Base-by-base conservation (phyloP, 2,797 vertebrate species). In the Alfaro cultratus region DNA sequence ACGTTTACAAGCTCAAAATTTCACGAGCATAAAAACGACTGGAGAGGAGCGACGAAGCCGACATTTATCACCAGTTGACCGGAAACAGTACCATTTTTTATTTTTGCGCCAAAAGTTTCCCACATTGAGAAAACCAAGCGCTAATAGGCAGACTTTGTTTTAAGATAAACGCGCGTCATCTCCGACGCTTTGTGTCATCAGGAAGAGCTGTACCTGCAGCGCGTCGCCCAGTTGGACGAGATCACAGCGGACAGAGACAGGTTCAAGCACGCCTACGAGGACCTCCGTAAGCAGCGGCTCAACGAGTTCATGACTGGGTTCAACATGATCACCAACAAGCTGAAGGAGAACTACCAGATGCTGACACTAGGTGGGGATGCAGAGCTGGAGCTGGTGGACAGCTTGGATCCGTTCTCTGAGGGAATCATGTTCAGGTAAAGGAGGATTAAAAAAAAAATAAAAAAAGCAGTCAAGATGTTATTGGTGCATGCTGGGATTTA, bases 261-360 rank as follows among this genome's bases (percentile, higher is more conserved):
- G 4, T 99, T 99, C 91, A 97, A 98, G 84, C 95, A 93, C 7
- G 97, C 95, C 78, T 97, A 95, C 43, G 98, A 99, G 91, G 95
- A 97, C 70, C 95, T 99, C 76, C 95, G 98, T 71, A 99, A 98
- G 77, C 97, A 97, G 86, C 96, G 98, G 31, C 97, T 99, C 64
- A 98, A 98, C 26, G 98, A 99, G 85, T 99, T 99, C 81, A 99
- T 99, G 98, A 96, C 96, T 0, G 98, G 98, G 0, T 99, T 99
- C 93, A 99, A 98, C 85, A 90, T 97, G 74, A 99, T 99, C 93
- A 99, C 98, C 34, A 99, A 97, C 92, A 99, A 99, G 86, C 94
- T 99, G 90, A 99, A 99, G 89, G 98, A 99, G 85, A 99, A 99
- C 93, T 99, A 99, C 94, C 99, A 99, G 92, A 99, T 99, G 99